These are phyloP conservation scores for Oryzias sinensis DNA, from an alignment of 2,797 vertebrate genomes.

Conservation along the genomic window DNA sequence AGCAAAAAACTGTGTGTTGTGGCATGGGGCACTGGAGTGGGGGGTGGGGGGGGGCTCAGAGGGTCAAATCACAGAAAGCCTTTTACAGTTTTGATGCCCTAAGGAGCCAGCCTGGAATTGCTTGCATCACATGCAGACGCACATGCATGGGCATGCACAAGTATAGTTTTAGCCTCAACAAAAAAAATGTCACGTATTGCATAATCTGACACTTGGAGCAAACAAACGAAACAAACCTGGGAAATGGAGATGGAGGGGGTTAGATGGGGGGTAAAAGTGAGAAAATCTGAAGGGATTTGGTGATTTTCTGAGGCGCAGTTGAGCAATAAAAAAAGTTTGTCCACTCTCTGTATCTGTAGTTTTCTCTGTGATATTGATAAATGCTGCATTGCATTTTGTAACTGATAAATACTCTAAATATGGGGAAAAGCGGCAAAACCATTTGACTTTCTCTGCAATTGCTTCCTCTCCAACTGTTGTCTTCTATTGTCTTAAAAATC, in stretches of 20 bases:
- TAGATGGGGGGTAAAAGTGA: slow-evolving; percentile 7
- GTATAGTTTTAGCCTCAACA: slow-evolving; percentile 28
- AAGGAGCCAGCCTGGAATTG: slow-evolving; percentile 52
- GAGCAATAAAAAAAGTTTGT: too few relatives aligned
- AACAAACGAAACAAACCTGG: slow-evolving; percentile 42
- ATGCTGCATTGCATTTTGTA: too few relatives aligned
- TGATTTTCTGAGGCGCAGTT: slow-evolving; percentile 5
- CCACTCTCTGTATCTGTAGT: too few relatives aligned
- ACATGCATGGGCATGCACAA: slow-evolving; percentile 25
- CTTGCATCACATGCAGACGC: slow-evolving; percentile 47
- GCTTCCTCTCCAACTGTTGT: too few relatives aligned
- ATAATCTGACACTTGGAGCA: slow-evolving; percentile 51
- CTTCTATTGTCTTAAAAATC: too few relatives aligned
- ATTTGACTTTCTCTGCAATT: too few relatives aligned
- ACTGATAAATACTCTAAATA: too few relatives aligned
- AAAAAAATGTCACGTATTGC: slow-evolving; percentile 60
- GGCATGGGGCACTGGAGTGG: slow-evolving; percentile 10
- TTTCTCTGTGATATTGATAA: too few relatives aligned
- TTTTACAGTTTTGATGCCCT: slow-evolving; percentile 48
- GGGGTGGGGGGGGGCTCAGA: slow-evolving; percentile 24
- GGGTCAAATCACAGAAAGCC: slow-evolving; percentile 53
- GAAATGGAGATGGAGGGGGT: slow-evolving; percentile 23
- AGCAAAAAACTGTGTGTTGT: slow-evolving; percentile 19
- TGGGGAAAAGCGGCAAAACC: too few relatives aligned
- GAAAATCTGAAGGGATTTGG: slow-evolving; percentile 32